These are phyloP conservation scores for Ctenopoma multispine DNA, from an alignment of 2,797 vertebrate species.

Conservation along the genomic window DNA sequence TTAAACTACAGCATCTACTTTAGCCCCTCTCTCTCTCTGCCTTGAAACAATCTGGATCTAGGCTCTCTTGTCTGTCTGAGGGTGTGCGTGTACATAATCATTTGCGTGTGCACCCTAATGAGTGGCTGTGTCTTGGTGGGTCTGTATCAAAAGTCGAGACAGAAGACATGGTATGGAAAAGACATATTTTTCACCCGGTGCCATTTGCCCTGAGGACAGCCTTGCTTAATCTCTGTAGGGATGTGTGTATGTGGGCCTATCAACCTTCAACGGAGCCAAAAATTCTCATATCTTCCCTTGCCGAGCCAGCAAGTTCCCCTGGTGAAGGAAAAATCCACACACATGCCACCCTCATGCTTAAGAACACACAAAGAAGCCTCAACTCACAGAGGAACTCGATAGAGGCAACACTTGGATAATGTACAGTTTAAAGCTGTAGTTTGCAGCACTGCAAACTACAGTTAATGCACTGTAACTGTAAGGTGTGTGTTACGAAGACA, in stretches of 20 bases:
- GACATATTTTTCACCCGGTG: slow-evolving; percentile 49
- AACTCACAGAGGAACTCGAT: background rate
- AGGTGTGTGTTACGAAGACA: background rate
- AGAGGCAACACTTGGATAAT: background rate
- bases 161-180: slow-evolving; percentile 39
- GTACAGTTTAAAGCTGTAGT: background rate
- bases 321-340: slow-evolving; percentile 46
- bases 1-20: slow-evolving; percentile 74
- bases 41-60: slow-evolving; percentile 47
- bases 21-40: slow-evolving; percentile 26
- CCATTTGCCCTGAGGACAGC: slow-evolving; percentile 64
- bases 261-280: slow-evolving; percentile 59
- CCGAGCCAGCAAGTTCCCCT: slow-evolving; percentile 51
- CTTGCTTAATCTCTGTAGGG: slow-evolving; percentile 65
- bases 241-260: slow-evolving; percentile 62
- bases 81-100: slow-evolving; percentile 1
- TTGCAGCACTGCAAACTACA: background rate
- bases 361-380: slow-evolving; percentile 8
- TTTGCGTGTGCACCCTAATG: slow-evolving; percentile 22
- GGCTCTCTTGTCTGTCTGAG: slow-evolving; percentile 24
- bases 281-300: slow-evolving; percentile 60
- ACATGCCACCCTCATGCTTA: slow-evolving; percentile 8
- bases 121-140: slow-evolving; percentile 31
- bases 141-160: slow-evolving; percentile 37
- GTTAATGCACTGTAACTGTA: background rate